Evolutionary conservation across 2,888 invertebrate species (phyloP).

Genomic region (Sphecodes monilicornis): DNA sequence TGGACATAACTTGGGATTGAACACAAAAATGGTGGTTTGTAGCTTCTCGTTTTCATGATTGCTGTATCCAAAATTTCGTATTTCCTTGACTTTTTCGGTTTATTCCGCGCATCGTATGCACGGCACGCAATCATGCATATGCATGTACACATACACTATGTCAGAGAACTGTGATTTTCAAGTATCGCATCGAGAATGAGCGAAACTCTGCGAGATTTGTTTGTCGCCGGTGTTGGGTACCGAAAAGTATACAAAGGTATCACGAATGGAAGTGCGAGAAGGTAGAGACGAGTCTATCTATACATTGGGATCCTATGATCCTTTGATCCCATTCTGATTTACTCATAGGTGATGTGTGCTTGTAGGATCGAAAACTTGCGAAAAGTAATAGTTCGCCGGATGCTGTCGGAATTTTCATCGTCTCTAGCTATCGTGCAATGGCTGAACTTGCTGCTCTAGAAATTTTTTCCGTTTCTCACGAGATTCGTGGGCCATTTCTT

Average conservation of each 20-base stretch:
- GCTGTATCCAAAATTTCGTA: not conserved
- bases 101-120: conserved; percentile 14
- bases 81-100: not conserved
- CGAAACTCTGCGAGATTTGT: conserved; percentile 59
- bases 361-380: conserved; percentile 70
- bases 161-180: conserved; percentile 39
- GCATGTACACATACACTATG: conserved; percentile 32
- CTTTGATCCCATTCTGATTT: conserved; percentile 78
- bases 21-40: not conserved
- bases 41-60: conserved; percentile 18
- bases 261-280: not conserved
- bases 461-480: conserved; percentile 26
- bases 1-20: not conserved
- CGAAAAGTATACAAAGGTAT: conserved; percentile 40
- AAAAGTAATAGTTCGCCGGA: conserved; percentile 60
- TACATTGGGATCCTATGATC: conserved; percentile 75
- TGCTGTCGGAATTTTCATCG: conserved; percentile 65
- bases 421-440: conserved; percentile 23
- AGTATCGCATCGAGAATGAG: conserved; percentile 61
- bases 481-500: conserved; percentile 34
- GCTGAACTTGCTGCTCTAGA: conserved; percentile 20
- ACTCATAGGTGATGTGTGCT: conserved; percentile 73
- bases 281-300: conserved; percentile 65
- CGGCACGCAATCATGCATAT: conserved; percentile 46
- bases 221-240: conserved; percentile 45